A percentile compares a stretch with the other conserved stretches of the same genome.
phyloP scores from a whole-genome alignment of 2,113 vertebrate genomes.

The Pachyramphus minor region DNA sequence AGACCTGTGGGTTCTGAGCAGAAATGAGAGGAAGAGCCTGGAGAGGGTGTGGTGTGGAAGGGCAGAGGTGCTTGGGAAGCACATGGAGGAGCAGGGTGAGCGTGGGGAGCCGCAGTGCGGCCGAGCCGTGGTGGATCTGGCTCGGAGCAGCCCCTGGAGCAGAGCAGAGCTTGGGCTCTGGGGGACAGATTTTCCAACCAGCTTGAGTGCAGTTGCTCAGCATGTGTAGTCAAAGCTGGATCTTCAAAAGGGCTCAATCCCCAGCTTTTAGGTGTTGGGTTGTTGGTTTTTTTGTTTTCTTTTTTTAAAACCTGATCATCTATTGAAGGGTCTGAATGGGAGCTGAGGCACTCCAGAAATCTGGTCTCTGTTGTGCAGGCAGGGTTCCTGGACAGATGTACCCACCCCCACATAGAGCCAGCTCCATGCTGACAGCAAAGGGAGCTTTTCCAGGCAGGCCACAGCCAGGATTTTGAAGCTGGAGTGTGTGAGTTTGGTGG shows the following conservation, averaged over 20 bases:
- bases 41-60: background rate
- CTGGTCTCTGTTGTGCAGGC: background rate
- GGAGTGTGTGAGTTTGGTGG: background rate
- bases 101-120: too few relatives aligned
- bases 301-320: background rate
- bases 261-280: background rate
- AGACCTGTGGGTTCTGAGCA: background rate
- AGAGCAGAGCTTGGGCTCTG: background rate
- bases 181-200: background rate
- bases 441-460: background rate
- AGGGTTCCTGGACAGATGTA: background rate
- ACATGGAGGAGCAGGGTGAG: background rate
- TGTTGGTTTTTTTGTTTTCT: too few relatives aligned
- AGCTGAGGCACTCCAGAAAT: background rate
- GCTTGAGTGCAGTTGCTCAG: background rate
- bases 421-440: background rate
- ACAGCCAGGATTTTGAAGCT: background rate
- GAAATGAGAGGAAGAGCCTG: background rate
- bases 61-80: background rate
- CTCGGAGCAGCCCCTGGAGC: background rate
- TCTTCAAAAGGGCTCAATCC: background rate
- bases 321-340: background rate
- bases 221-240: background rate
- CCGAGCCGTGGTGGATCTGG: background rate
- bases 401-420: background rate